phyloP scores from a whole-genome alignment of 2,888 invertebrate genomes.

The Gasteruption jaculator region DNA sequence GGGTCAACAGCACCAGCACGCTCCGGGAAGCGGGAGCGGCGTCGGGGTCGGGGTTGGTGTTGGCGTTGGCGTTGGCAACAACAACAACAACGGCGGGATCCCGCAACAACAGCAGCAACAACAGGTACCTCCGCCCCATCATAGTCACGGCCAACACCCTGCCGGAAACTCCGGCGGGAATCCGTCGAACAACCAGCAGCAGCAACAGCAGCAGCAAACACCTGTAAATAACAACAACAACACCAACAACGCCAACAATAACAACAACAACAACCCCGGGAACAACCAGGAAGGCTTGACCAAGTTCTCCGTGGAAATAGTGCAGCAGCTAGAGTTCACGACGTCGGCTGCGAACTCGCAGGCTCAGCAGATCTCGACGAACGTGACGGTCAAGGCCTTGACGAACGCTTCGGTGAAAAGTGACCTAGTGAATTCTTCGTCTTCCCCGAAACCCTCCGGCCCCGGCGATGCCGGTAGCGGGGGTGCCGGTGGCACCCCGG shows the following conservation, averaged over 20 bases:
- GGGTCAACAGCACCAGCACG: conserved; percentile 49
- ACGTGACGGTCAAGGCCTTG: conserved; percentile 83
- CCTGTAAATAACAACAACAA: too few species aligned
- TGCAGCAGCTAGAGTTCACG: conserved; percentile 86
- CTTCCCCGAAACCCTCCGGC: conserved; percentile 55
- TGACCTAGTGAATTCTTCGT: conserved; percentile 51
- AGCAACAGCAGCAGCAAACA: conserved; percentile 49
- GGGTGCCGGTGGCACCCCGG: too few species aligned
- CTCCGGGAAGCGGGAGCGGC: conserved; percentile 40
- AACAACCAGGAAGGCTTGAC: conserved; percentile 53
- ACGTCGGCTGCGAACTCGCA: conserved; percentile 83
- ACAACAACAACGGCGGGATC: conserved; percentile 30
- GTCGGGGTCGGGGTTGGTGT: conserved; percentile 26
- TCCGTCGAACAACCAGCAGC: too few species aligned
- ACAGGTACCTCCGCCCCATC: conserved; percentile 27
- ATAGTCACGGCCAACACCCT: conserved; percentile 39
- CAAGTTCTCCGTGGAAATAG: conserved; percentile 89
- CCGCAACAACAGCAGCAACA: conserved; percentile 21
- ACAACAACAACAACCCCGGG: too few species aligned
- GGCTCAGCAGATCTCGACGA: conserved; percentile 86
- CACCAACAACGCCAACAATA: too few species aligned
- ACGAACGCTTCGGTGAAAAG: conserved; percentile 66
- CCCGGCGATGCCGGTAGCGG: too few species aligned
- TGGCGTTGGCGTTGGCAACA: conserved; percentile 19
- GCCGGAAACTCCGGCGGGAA: conserved; percentile 38